Evolutionary conservation across 2,797 vertebrate species (phyloP), one percentile per base, ranked within the genome.

Genomic region (Phataginus tricuspis): DNA sequence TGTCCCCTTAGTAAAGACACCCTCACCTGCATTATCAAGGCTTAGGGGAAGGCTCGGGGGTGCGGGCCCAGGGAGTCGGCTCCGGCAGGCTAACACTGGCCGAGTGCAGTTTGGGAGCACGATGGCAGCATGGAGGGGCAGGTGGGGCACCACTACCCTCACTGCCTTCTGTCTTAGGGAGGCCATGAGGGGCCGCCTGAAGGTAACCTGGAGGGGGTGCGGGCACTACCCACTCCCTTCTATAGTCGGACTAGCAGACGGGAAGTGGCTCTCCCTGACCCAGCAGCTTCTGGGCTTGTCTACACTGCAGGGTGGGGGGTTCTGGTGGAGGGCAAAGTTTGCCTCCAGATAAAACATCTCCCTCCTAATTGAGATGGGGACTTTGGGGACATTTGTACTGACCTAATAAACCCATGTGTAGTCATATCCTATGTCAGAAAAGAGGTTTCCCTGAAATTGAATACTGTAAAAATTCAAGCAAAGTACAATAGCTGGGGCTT

Each of bases 361-460:
- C 91, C 93, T 66, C 71, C 39, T 86, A 68, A 79, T 75, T 83
- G 93, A 91, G 53, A 75, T 57, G 92, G 18, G 51, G 57, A 39
- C 57, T 82, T 78, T 31, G 15, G 51, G 74, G 25, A 45, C 34
- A 1, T 23, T 86, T 23, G 23, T 74, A 34, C 53, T 61, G 71
- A 71, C 53, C 51, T n/a, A 55, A 66, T 23, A 86, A 59, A 84
- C n/a, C 51, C 80, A 61, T 7, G 53, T 34, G 77, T 80, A 75
- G 88, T 69, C 66, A 2, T 64, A 88, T 78, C 72, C 74, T 84
- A 15, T 37, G 53, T 55, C 89, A 85, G 31, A 92, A 91, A 93
- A 69, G 42, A 3, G 19, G 55, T 71, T 90, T 95, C 80, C 88
- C 86, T 93, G 97, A 94, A 93, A 96, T 0, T 2, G 42, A 93